phyloP scores from a whole-genome alignment of 2,888 invertebrate species.

The Melanostoma scalare region DNA sequence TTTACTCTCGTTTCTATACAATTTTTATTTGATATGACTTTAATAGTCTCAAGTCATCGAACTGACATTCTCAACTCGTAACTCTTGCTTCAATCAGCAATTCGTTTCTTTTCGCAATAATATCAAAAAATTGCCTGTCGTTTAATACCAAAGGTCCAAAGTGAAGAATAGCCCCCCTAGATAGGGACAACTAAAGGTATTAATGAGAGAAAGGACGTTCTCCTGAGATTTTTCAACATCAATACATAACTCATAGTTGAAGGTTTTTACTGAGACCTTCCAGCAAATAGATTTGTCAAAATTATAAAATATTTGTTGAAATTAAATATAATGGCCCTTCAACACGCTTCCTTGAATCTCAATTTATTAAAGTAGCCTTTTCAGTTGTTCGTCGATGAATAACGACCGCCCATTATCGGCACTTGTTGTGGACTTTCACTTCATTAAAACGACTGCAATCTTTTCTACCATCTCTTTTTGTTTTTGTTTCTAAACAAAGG shows the following conservation, averaged over 20 bases:
- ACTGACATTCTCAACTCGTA: too few relatives aligned
- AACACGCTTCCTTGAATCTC: not conserved
- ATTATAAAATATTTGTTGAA: not conserved
- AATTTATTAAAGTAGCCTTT: slow-evolving; percentile 25
- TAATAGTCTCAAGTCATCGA: too few relatives aligned
- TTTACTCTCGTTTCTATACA: too few relatives aligned
- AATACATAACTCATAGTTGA: not conserved
- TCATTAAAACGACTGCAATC: not conserved
- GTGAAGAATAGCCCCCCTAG: too few relatives aligned
- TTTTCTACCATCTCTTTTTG: not conserved
- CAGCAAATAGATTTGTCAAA: not conserved
- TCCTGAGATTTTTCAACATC: too few relatives aligned
- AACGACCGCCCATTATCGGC: slow-evolving; percentile 1
- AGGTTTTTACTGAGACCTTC: not conserved
- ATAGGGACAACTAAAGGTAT: too few relatives aligned
- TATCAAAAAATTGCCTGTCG: too few relatives aligned
- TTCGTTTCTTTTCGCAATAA: too few relatives aligned
- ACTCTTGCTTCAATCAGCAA: too few relatives aligned
- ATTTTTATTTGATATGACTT: too few relatives aligned
- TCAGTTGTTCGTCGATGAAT: slow-evolving; percentile 4
- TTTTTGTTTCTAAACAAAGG: slow-evolving; percentile 24
- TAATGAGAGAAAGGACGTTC: too few relatives aligned
- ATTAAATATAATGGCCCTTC: slow-evolving; percentile 9
- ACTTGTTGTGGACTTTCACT: slow-evolving; percentile 44
- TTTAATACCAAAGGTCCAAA: too few relatives aligned